Base-by-base conservation (phyloP, 2,888 invertebrate species). In the Agonopterix heracliana region DNA sequence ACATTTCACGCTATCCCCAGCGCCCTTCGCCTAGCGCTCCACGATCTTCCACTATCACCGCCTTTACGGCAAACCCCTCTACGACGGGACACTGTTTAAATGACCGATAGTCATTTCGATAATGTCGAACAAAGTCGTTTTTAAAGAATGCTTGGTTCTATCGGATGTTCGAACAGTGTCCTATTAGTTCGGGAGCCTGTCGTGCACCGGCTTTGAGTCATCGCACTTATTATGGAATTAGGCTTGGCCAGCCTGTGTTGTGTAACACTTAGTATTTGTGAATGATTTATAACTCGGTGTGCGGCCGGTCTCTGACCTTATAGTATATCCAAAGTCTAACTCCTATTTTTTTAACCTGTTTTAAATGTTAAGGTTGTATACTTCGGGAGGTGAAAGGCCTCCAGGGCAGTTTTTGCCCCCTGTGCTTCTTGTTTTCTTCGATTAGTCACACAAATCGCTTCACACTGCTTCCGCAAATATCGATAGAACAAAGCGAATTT, bases 321-420 rank as follows among this genome's bases (percentile, higher is more conserved):
- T 80, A 78, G 71, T 79, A 78, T 82, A 85, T 82, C 87, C 87
- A 86, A 85, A 81, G 71, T 85, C 83, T 84, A 84, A 81, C 78
- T 86, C 86, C 87, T 87, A 86, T 87, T 87, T 87, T 87, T 87
- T 87, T 87, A 87, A 77, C 82, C 87, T 86, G 75, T 87, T 87
- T 86, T 85, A 79, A 81, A 81, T 77, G 75, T 83, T 87, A 87
- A 85, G 85, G 70, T 77, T 80, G 69, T 83, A 85, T 82, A 81
- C 71, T 81, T 82, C 73, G 55, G 63, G 71, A 76, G 74, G 73
- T 61, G 56, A 58, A 68, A 61, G 52, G 61, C 74, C 77, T 78
- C 74, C 66, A 65, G 78, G 85, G 81, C 81, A 59, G 58, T 66
- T 63, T 72, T 65, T 57, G 79, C 79, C 80, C 78, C 81, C 81